Evolutionary conservation across 2,113 vertebrate species (phyloP).

Genomic region (Caracal caracal): DNA sequence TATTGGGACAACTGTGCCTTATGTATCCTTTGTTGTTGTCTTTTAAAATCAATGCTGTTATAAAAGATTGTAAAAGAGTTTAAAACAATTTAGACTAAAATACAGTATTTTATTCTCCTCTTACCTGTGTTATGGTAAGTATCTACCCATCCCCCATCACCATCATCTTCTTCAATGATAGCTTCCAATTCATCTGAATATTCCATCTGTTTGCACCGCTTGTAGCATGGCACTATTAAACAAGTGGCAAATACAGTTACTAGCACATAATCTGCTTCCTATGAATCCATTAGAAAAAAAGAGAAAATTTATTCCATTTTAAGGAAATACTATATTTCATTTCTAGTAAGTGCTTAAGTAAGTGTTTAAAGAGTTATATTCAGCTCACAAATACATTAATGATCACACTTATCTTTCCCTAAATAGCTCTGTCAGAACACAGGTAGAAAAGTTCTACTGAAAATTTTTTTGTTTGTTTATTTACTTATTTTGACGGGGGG

Average conservation of each 20-base stretch:
- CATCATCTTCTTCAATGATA: slow-evolving; percentile 99
- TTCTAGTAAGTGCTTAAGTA: neutral
- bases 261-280: neutral
- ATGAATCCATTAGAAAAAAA: slow-evolving; percentile 30
- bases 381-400: slow-evolving; percentile 13
- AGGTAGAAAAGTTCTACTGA: slow-evolving; percentile 32
- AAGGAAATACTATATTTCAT: slow-evolving; percentile 33
- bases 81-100: slow-evolving; percentile 2
- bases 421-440: slow-evolving; percentile 15
- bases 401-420: slow-evolving; percentile 21
- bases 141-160: slow-evolving; percentile 99
- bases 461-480: neutral
- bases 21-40: neutral
- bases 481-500: too few relatives aligned
- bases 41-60: neutral
- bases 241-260: slow-evolving; percentile 36
- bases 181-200: slow-evolving; percentile 98
- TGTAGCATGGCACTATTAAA: slow-evolving; percentile 95
- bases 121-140: slow-evolving; percentile 97
- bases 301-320: neutral
- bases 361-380: neutral
- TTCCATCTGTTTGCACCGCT: slow-evolving; percentile 99
- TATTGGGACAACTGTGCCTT: neutral
- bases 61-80: neutral
- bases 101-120: neutral